Evolutionary conservation across 2,113 vertebrate genomes (phyloP).

Genomic region (Semnornis frantzii): DNA sequence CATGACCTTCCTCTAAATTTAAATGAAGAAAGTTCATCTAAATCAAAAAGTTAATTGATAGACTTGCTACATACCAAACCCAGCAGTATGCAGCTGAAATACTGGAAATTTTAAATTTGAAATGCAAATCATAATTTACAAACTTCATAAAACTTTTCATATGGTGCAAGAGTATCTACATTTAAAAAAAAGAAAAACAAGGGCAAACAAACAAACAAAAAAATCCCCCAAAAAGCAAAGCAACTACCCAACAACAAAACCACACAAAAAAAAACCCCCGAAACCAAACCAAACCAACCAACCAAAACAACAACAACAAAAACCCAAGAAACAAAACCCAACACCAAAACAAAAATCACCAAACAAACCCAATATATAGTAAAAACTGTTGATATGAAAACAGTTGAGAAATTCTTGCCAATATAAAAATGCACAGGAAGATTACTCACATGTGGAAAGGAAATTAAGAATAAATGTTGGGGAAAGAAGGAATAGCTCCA

Average conservation of each 20-base stretch:
- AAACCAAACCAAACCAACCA: too few species aligned
- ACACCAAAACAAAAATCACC: background rate
- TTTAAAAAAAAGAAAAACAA: background rate
- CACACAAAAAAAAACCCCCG: background rate
- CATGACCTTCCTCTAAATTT: too few species aligned
- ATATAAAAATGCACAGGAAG: background rate
- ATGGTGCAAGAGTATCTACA: background rate
- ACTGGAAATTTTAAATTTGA: background rate
- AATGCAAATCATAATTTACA: background rate
- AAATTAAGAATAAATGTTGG: background rate
- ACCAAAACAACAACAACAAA: background rate
- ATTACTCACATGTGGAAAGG: constrained; percentile 8
- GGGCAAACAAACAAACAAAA: background rate
- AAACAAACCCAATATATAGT: background rate
- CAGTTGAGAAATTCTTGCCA: background rate
- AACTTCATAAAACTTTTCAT: background rate
- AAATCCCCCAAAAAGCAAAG: background rate
- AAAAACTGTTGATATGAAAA: background rate
- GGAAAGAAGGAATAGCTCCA: background rate
- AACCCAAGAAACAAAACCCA: background rate
- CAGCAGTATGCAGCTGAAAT: background rate
- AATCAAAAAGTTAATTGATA: background rate
- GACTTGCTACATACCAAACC: background rate
- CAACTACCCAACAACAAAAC: background rate
- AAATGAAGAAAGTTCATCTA: background rate